Evolutionary conservation across 1,140 invertebrate genomes (phyloP), one percentile per base, ranked within the genome.

Genomic region (Drosophila seguyi): DNA sequence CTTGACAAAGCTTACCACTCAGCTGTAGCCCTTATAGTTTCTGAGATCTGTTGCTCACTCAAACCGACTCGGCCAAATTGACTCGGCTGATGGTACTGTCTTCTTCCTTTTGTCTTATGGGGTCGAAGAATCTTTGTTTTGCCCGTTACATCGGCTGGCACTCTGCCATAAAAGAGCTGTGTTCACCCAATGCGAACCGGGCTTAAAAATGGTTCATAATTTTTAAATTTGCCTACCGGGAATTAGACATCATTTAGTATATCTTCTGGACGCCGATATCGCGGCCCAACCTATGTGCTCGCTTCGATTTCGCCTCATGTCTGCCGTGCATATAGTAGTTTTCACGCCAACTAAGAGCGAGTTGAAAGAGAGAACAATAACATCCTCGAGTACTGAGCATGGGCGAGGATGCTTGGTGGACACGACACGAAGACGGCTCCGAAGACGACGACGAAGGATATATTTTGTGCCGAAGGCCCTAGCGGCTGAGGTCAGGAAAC

Each of bases 341-440:
- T 18, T n/a, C n/a, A n/a, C n/a, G 36, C 18, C n/a, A 59, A 59
- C 52, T 72, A 73, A 73, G 69, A 73, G 69, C n/a, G 53, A 66
- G n/a, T 66, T 65, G 52, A 68, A 66, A 86, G 83, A 86, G 83
- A 87, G 65, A 38, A 55, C 44, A 20, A 27, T n/a, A 18, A 34
- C 16, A 22, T 27, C 45, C 6, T 29, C 18, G 22, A 20, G 25
- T n/a, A 66, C 31, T 45, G 41, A 42, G 34, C 20, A 55, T 56
- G 31, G 50, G 36, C 52, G 36, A 47, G 57, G 75, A 56, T 71
- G 57, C 68, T 50, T 52, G n/a, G 60, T 52, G 22, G 42, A 31
- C 52, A 29, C 73, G 52, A 39, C 53, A 29, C 77, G 47, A 68
- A 72, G 62, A 73, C 57, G 27, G 14, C 42, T 45, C 38, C 76